A percentile compares a stretch with the other conserved stretches of the same genome.
These are phyloP conservation scores for Ophioderma brevispina DNA, from an alignment of 35 echinoderm and acorn worm species.

Conservation along the genomic window DNA sequence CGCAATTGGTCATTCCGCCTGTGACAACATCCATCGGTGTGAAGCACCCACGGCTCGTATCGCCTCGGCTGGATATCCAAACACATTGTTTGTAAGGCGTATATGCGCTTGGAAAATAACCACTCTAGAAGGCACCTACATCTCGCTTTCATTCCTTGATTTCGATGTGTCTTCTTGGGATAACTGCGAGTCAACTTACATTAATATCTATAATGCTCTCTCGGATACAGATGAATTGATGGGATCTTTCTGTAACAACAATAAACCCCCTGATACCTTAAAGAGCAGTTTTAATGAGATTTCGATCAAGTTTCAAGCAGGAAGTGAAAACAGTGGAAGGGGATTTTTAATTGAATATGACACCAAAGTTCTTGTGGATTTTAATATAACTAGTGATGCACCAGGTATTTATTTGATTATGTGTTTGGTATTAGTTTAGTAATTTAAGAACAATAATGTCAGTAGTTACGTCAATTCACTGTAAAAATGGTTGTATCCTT, in stretches of 20 bases:
- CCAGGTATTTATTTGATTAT: too few species aligned
- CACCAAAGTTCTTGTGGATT: neutral
- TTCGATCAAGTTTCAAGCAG: constrained; percentile 8
- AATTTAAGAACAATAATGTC: too few species aligned
- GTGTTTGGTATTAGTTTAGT: too few species aligned
- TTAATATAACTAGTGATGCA: neutral
- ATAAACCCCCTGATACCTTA: constrained; percentile 1
- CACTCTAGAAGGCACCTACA: constrained; percentile 49
- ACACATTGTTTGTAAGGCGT: neutral
- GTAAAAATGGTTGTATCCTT: too few species aligned
- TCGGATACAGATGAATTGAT: neutral
- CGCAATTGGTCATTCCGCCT: neutral
- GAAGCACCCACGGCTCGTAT: constrained; percentile 33
- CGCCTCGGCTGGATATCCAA: constrained; percentile 62
- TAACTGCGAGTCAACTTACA: neutral
- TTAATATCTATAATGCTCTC: constrained; percentile 11
- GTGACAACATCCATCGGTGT: constrained; percentile 18
- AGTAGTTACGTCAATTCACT: too few species aligned
- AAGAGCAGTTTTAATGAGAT: constrained; percentile 50
- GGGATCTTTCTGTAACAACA: constrained; percentile 44
- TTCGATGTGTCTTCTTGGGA: constrained; percentile 54
- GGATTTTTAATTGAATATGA: constrained; percentile 38
- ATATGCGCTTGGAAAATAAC: constrained; percentile 62
- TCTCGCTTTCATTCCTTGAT: constrained; percentile 42
- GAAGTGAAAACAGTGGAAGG: neutral